These are phyloP conservation scores for Leptatherina wallacei DNA, from an alignment of 2,797 vertebrate species.

Conservation along the genomic window DNA sequence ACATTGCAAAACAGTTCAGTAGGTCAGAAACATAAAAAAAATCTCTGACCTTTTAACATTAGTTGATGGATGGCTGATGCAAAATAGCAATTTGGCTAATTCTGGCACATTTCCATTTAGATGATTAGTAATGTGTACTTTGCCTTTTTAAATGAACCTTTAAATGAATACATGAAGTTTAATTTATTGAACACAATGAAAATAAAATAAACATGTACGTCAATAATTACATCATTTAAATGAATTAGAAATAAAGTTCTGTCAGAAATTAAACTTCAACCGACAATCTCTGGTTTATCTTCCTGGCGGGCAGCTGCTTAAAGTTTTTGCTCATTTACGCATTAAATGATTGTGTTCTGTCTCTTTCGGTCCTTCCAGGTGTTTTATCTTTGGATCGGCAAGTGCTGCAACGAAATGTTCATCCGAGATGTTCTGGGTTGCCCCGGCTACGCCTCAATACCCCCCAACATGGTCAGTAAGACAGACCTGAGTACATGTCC, in stretches of 20 bases:
- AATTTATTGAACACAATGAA: too few relatives aligned
- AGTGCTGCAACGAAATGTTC: slow-evolving; percentile 88
- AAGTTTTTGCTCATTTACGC: background rate
- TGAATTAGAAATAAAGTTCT: background rate
- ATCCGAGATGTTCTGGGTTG: slow-evolving; percentile 92
- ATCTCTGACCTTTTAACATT: too few relatives aligned
- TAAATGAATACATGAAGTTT: too few relatives aligned
- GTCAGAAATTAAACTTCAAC: background rate
- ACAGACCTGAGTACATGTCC: background rate
- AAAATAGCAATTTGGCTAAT: too few relatives aligned
- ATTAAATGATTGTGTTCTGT: background rate
- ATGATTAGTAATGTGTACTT: too few relatives aligned
- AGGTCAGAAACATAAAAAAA: too few relatives aligned
- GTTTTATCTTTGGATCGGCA: slow-evolving; percentile 95
- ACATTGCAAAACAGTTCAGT: too few relatives aligned
- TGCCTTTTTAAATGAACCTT: too few relatives aligned
- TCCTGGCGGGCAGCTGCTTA: background rate
- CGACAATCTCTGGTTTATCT: background rate
- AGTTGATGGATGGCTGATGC: too few relatives aligned
- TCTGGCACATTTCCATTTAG: too few relatives aligned
- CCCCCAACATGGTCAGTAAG: slow-evolving; percentile 90
- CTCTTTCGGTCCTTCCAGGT: slow-evolving; percentile 75
- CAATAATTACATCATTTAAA: background rate
- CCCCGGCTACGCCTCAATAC: slow-evolving; percentile 88
- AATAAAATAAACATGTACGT: background rate